phyloP scores from a whole-genome alignment of 2,797 vertebrate genomes.

The Gallinago nigripennis region DNA sequence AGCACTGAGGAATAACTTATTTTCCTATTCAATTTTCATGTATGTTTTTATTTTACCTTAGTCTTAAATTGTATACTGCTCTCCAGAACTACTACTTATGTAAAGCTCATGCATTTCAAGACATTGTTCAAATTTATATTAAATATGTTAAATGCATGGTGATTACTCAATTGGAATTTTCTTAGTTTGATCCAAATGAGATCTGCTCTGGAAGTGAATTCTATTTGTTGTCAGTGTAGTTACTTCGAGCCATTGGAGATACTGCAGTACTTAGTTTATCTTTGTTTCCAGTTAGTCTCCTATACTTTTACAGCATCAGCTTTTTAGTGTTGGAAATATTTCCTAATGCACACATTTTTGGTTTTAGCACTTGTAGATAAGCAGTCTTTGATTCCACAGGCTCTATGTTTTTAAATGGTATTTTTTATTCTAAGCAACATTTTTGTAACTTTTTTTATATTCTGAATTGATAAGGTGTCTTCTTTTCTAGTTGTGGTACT shows the following conservation, averaged over 20 bases:
- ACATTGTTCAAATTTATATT: background rate
- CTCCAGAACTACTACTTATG: background rate
- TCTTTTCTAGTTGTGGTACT: background rate
- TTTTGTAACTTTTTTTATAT: background rate
- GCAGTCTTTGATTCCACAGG: background rate
- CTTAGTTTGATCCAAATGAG: background rate
- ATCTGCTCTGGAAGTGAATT: background rate
- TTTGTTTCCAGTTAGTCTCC: background rate
- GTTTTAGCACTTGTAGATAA: background rate
- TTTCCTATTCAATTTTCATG: background rate
- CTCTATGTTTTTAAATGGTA: background rate
- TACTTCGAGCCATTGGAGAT: background rate
- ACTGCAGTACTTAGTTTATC: background rate
- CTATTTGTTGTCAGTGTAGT: background rate
- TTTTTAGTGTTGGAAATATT: background rate
- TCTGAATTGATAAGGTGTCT: background rate
- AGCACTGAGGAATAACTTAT: background rate
- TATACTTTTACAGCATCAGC: background rate
- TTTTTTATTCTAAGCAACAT: background rate
- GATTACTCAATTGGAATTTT: background rate
- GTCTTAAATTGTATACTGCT: background rate
- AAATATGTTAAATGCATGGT: background rate
- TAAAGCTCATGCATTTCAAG: background rate
- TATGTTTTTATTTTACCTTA: background rate
- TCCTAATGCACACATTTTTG: background rate